These are phyloP conservation scores for Cephus sareptanus DNA, from an alignment of 2,888 invertebrate genomes.

Conservation along the genomic window DNA sequence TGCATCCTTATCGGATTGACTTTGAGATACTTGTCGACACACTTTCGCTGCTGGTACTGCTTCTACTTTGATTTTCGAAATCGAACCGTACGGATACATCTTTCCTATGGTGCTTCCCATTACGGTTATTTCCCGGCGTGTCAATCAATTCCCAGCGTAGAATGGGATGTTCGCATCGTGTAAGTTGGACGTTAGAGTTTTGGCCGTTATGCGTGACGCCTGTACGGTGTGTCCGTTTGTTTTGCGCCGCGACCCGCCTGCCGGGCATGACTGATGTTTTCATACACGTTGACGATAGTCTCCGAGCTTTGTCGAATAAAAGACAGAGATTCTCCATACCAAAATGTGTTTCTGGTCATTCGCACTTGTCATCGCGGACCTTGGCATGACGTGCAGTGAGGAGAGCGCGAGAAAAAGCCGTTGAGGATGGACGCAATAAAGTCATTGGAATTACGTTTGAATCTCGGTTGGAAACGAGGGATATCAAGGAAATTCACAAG, in stretches of 20 bases:
- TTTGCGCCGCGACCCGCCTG: background rate
- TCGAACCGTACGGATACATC: background rate
- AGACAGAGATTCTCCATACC: background rate
- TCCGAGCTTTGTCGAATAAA: background rate
- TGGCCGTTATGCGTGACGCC: conserved; percentile 7
- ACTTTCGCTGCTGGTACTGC: background rate
- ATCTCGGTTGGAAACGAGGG: background rate
- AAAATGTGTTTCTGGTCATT: background rate
- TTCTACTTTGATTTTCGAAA: background rate
- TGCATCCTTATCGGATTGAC: background rate
- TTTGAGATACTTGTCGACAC: background rate
- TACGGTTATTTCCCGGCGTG: background rate
- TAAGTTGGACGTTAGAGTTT: background rate
- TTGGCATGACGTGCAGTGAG: background rate
- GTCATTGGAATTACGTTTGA: background rate
- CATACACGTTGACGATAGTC: background rate
- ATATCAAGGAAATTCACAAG: background rate
- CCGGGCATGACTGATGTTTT: background rate
- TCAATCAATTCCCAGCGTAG: background rate
- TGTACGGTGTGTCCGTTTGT: background rate
- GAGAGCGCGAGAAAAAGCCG: background rate
- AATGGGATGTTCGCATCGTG: background rate
- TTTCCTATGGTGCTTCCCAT: background rate
- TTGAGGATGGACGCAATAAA: background rate
- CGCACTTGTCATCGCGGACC: background rate